These are phyloP conservation scores for Diorhabda elongata DNA, from an alignment of 1,140 invertebrate species.

Conservation along the genomic window DNA sequence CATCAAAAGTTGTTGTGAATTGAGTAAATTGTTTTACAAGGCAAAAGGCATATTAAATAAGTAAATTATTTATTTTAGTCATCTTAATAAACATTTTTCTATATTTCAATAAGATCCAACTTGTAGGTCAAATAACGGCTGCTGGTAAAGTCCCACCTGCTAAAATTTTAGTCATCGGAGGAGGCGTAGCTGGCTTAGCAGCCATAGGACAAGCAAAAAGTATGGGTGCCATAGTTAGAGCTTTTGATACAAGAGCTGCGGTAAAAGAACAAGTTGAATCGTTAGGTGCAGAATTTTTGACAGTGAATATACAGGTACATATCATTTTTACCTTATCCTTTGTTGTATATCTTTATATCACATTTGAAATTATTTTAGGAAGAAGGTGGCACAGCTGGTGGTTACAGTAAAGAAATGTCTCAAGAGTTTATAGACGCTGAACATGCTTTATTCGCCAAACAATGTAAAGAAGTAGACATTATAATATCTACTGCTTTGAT, in stretches of 20 bases:
- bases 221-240: slow-evolving; percentile 85
- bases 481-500: slow-evolving; percentile 86
- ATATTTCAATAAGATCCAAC: not conserved
- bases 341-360: too few relatives aligned
- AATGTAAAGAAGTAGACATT: slow-evolving; percentile 75
- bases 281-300: slow-evolving; percentile 82
- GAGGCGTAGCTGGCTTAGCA: slow-evolving; percentile 82
- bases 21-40: too few relatives aligned
- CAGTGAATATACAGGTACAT: slow-evolving; percentile 65
- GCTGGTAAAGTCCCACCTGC: slow-evolving; percentile 82
- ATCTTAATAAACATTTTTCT: too few relatives aligned
- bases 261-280: slow-evolving; percentile 88
- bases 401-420: slow-evolving; percentile 90
- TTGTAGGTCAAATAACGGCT: slow-evolving; percentile 76
- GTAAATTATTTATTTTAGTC: too few relatives aligned
- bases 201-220: slow-evolving; percentile 81
- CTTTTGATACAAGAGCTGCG: slow-evolving; percentile 81
- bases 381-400: slow-evolving; percentile 77
- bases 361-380: slow-evolving; percentile 53
- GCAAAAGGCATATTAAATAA: too few relatives aligned
- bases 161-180: slow-evolving; percentile 82
- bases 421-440: slow-evolving; percentile 84
- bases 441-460: slow-evolving; percentile 79
- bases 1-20: too few relatives aligned
- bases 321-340: not conserved